These are phyloP conservation scores for Rhinophrynus dorsalis DNA, from an alignment of 2,797 vertebrate genomes.

Conservation along the genomic window DNA sequence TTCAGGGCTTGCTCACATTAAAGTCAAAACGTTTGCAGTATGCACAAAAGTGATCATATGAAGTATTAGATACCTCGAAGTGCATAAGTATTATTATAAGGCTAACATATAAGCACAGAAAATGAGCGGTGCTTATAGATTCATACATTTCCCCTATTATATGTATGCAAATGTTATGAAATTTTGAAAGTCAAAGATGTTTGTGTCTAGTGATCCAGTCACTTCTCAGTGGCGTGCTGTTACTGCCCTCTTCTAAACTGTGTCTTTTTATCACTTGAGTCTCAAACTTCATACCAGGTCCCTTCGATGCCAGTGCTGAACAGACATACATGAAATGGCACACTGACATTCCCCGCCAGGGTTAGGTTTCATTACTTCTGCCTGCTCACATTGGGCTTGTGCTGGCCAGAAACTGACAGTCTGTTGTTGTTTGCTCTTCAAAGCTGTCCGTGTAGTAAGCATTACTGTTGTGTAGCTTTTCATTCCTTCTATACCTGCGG, in stretches of 20 bases:
- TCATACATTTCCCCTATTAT: no score
- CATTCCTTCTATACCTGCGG: conserved; percentile 31
- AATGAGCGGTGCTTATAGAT: no score
- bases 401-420: conserved; percentile 41
- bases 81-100: no score
- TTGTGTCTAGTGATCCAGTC: conserved; percentile 11
- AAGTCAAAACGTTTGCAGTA: no score
- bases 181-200: no score
- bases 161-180: no score
- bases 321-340: conserved; percentile 41
- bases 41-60: no score
- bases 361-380: conserved; percentile 46
- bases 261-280: conserved; percentile 28
- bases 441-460: conserved; percentile 23
- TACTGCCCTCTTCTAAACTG: conserved; percentile 25
- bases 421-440: conserved; percentile 29
- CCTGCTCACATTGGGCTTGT: conserved; percentile 26
- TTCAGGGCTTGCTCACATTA: no score
- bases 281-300: conserved; percentile 45
- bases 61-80: no score
- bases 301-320: conserved; percentile 38
- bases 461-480: conserved; percentile 26
- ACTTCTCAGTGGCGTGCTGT: conserved; percentile 15
- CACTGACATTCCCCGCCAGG: conserved; percentile 43
- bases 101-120: no score